phyloP scores from a whole-genome alignment of 2,797 vertebrate genomes.

The Sandelia bainsii region DNA sequence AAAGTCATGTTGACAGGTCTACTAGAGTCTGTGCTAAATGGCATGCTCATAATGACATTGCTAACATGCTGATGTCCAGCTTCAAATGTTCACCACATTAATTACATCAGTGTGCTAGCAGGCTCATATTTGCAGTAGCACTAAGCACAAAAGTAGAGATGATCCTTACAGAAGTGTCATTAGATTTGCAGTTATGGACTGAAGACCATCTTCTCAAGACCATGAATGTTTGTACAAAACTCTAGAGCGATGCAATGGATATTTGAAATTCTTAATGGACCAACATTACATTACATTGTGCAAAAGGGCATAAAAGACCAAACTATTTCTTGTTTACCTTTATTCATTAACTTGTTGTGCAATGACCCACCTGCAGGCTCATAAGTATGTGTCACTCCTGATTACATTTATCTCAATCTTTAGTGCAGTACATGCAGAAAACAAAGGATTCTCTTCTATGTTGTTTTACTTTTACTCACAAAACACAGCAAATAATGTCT shows the following conservation, averaged over 20 bases:
- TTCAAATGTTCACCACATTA: neutral
- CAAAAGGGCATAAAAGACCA: neutral
- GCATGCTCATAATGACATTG: neutral
- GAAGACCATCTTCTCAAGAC: neutral
- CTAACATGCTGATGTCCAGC: neutral
- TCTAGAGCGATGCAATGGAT: neutral
- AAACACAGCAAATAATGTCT: neutral
- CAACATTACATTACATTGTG: neutral
- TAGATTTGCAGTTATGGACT: neutral
- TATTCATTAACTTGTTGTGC: no score
- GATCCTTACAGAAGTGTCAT: neutral
- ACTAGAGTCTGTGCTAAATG: neutral
- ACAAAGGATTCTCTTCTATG: no score
- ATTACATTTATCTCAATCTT: neutral
- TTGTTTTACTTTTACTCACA: no score
- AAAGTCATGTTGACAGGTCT: constrained; percentile 11
- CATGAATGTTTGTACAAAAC: neutral
- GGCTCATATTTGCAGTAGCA: neutral
- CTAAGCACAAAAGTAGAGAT: neutral
- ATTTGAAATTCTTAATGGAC: neutral
- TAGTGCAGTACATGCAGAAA: no score
- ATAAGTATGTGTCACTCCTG: neutral
- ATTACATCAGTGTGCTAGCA: neutral
- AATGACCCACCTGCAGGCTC: neutral
- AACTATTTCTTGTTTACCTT: no score